phyloP scores from a whole-genome alignment of 2,797 vertebrate genomes.

The Sylvia borin region DNA sequence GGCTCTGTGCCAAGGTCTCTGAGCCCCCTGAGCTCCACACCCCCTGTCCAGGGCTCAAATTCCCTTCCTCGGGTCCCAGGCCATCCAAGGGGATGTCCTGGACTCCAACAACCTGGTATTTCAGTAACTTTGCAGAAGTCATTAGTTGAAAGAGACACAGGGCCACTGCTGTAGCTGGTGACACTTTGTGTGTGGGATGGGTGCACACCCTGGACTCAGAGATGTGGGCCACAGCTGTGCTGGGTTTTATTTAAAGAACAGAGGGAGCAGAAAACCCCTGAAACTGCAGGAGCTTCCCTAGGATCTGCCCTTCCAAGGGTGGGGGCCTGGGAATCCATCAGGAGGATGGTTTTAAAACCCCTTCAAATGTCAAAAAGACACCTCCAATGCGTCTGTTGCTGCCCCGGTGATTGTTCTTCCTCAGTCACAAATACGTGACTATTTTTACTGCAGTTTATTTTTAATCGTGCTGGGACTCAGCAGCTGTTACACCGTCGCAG shows the following conservation, averaged over 20 bases:
- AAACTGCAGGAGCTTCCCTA: neutral
- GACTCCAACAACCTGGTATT: too few species aligned
- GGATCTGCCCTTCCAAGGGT: neutral
- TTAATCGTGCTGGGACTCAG: rapidly evolving
- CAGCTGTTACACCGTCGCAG: neutral
- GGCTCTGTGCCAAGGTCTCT: too few species aligned
- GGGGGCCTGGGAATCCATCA: neutral
- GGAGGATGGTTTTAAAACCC: neutral
- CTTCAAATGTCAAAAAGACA: neutral
- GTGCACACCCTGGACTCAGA: neutral
- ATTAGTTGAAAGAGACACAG: rapidly evolving
- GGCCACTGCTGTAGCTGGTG: rapidly evolving
- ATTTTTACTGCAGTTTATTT: neutral
- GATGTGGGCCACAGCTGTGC: rapidly evolving
- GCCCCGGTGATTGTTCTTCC: neutral
- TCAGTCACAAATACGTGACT: neutral
- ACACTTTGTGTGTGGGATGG: rapidly evolving
- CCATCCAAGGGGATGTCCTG: too few species aligned
- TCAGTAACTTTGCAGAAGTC: neutral
- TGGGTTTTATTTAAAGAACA: neutral
- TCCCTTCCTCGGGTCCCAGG: too few species aligned
- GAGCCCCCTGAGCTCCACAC: too few species aligned
- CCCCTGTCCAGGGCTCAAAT: too few species aligned
- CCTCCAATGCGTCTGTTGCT: rapidly evolving
- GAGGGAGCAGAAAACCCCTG: neutral